These are phyloP conservation scores for Nemapogon koenigi DNA, from an alignment of 2,888 invertebrate genomes.

Conservation along the genomic window DNA sequence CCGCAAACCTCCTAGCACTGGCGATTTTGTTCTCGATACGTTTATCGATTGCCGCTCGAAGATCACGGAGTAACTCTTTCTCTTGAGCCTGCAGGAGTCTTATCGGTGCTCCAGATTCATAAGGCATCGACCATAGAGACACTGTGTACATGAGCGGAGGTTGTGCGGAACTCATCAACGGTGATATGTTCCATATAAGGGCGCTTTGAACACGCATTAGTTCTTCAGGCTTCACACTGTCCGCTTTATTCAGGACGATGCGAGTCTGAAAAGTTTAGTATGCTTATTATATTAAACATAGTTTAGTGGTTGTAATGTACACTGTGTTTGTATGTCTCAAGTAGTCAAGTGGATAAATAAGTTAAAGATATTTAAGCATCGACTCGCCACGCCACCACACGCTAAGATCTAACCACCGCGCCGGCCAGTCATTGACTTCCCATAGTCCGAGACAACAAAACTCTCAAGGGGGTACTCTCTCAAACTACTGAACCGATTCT, in stretches of 20 bases:
- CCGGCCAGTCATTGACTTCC: too few species aligned
- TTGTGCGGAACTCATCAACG: constrained; percentile 92
- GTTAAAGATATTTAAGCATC: too few species aligned
- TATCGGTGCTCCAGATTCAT: constrained; percentile 80
- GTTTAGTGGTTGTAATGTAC: too few species aligned
- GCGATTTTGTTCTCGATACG: constrained; percentile 94
- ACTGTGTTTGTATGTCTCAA: too few species aligned
- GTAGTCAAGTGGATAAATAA: too few species aligned
- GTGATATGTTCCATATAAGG: constrained; percentile 96
- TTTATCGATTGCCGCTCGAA: constrained; percentile 84
- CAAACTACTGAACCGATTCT: too few species aligned
- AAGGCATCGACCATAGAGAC: constrained; percentile 87
- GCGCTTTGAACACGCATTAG: constrained; percentile 93
- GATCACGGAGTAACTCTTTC: constrained; percentile 83
- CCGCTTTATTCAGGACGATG: constrained; percentile 93
- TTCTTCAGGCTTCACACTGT: constrained; percentile 90
- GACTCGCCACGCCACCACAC: too few species aligned
- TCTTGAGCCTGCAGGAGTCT: constrained; percentile 88
- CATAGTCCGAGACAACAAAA: too few species aligned
- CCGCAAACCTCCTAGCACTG: constrained; percentile 93
- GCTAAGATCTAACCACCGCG: too few species aligned
- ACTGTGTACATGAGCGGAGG: constrained; percentile 93
- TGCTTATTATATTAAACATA: too few species aligned
- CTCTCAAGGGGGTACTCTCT: too few species aligned
- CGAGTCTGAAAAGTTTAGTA: constrained; percentile 76